phyloP scores from a whole-genome alignment of 1,140 invertebrate genomes.

The Octopus bimaculoides region DNA sequence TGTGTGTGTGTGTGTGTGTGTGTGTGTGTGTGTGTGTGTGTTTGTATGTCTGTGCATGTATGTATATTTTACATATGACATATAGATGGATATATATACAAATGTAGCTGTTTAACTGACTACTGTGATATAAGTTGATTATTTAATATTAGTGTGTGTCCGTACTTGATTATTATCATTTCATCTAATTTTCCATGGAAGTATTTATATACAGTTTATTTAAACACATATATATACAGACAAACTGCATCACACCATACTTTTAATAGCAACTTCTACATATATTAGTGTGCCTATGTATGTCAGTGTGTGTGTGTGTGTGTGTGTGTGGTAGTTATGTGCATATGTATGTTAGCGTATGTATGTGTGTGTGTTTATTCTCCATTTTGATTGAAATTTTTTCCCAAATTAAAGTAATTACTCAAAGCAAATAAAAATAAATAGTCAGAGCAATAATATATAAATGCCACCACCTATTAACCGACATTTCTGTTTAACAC shows the following conservation, averaged over 20 bases:
- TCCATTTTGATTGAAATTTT: too few relatives aligned
- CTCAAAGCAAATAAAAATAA: too few relatives aligned
- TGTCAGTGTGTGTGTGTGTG: too few relatives aligned
- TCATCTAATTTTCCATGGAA: not conserved
- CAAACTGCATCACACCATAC: not conserved
- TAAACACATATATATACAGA: not conserved
- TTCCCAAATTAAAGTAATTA: too few relatives aligned
- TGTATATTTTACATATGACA: not conserved
- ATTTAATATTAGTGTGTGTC: not conserved
- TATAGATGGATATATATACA: not conserved
- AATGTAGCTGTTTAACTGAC: not conserved
- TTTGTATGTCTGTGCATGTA: not conserved
- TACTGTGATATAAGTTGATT: not conserved
- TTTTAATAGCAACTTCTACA: not conserved
- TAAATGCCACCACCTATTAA: too few relatives aligned
- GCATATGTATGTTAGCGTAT: too few relatives aligned
- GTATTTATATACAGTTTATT: not conserved
- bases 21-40: constrained; percentile 17
- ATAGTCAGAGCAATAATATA: too few relatives aligned
- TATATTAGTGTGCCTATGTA: not conserved
- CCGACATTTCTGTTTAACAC: too few relatives aligned
- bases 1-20: constrained; percentile 21
- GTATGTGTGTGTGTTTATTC: too few relatives aligned
- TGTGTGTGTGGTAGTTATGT: too few relatives aligned
- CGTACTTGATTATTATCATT: not conserved